phyloP scores from a whole-genome alignment of 2,888 invertebrate species.

The Nineta flava region DNA sequence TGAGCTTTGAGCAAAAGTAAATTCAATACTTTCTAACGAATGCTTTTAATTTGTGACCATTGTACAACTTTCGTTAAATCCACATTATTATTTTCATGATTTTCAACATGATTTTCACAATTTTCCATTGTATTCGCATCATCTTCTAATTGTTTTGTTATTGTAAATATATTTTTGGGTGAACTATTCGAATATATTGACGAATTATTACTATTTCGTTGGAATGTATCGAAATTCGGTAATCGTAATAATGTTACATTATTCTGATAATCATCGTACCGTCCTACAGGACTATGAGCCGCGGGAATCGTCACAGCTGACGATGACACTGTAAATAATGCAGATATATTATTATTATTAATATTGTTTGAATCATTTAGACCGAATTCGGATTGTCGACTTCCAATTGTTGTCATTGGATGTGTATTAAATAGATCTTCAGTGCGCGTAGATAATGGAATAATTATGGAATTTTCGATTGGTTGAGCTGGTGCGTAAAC shows the following conservation, averaged over 20 bases:
- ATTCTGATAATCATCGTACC: neutral
- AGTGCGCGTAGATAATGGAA: conserved; percentile 44
- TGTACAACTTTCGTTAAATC: neutral
- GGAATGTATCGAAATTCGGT: neutral
- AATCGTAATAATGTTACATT: neutral
- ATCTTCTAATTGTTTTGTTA: neutral
- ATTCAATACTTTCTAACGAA: no score
- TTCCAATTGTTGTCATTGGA: neutral
- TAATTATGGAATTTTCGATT: conserved; percentile 41
- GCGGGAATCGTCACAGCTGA: neutral
- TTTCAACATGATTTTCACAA: neutral
- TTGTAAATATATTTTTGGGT: neutral
- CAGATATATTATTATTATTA: neutral
- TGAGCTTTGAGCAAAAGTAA: no score
- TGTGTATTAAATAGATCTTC: conserved; percentile 35
- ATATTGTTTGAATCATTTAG: neutral
- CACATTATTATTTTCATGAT: neutral
- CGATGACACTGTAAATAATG: neutral
- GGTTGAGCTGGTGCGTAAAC: conserved; percentile 27
- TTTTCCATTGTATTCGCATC: neutral
- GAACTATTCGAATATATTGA: neutral
- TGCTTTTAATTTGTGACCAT: conserved; percentile 2
- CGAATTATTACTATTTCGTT: neutral
- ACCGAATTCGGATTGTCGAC: no score
- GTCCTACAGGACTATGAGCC: no score